Base-by-base conservation (phyloP, 92 coral and sea anemone species). In the Pocillopora grandis region DNA sequence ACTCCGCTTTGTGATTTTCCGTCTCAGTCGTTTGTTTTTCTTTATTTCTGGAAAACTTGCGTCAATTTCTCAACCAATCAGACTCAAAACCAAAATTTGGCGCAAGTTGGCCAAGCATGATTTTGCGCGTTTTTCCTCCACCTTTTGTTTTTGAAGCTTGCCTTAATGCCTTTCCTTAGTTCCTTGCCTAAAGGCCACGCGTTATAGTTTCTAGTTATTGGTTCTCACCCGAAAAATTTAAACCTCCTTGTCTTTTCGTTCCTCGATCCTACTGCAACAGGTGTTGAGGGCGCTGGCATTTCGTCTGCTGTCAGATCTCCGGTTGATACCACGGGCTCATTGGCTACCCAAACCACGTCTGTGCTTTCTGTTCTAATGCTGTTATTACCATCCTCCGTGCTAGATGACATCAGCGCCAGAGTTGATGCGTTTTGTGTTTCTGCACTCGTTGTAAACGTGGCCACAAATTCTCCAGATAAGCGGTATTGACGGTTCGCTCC, bases 261-360 rank as follows among this genome's bases (percentile, higher is more conserved):
- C 74, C 92, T 87, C 2, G 88, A 42, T 11, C 78, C 79, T 21
- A 71, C 58, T 67, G 88, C 66, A 13, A 89, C 92, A 19, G 98
- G 95, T 10, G 92, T 82, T 3, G 87, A 91, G 58, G 98, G 95
- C 31, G 86, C 82, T 19, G 98, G 90, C 64, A 80, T 81, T 57
- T 94, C 98, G 83, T 92, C 95, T 76, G 95, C 89, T 87, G 95
- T 92, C 92, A 87, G 71, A 72, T 90, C 93, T 23, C 91, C 92
- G 70, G 88, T 79, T 52, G 95, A 88, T 80, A 88, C 87, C 81
- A 89, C 84, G 71, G 98, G 95, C 89, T 92, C 98, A 72, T 85
- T 78, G 75, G 89, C 75, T 42, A 93, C 90, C 98, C 98, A 94
- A 15, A 94, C 98, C 9, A 87, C 90, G 80, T 93, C 92, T 12